These are phyloP conservation scores for Lordiphosa collinella DNA, from an alignment of 1,140 invertebrate genomes.

Conservation along the genomic window DNA sequence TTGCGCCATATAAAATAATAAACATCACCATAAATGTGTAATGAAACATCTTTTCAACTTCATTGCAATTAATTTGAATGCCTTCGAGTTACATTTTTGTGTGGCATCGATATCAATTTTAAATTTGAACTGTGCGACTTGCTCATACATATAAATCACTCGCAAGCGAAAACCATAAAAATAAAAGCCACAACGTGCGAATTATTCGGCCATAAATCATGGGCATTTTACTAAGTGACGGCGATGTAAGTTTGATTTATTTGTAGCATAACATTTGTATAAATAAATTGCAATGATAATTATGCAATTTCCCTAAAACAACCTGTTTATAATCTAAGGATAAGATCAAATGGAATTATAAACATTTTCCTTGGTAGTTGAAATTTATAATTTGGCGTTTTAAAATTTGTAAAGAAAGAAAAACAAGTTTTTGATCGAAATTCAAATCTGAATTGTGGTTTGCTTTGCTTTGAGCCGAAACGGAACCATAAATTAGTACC, in stretches of 20 bases:
- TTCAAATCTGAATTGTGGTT: too few species aligned
- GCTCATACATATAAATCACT: slow-evolving; percentile 30
- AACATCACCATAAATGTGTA: slow-evolving; percentile 40
- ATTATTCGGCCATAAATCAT: slow-evolving; percentile 53
- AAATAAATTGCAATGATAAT: not conserved
- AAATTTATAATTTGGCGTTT: too few species aligned
- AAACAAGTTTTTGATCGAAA: too few species aligned
- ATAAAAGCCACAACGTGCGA: slow-evolving; percentile 24
- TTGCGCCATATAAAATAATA: slow-evolving; percentile 50
- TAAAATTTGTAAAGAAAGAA: too few species aligned
- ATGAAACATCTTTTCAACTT: slow-evolving; percentile 32
- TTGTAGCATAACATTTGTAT: slow-evolving; percentile 1
- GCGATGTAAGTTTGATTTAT: slow-evolving; percentile 67
- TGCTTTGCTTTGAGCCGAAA: too few species aligned
- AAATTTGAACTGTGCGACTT: slow-evolving; percentile 29
- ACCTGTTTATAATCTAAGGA: too few species aligned
- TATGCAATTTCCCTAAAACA: not conserved
- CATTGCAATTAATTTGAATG: slow-evolving; percentile 52
- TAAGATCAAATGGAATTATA: too few species aligned
- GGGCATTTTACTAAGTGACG: slow-evolving; percentile 74
- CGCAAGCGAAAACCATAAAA: slow-evolving; percentile 19
- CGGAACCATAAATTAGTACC: too few species aligned
- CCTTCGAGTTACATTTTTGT: slow-evolving; percentile 24
- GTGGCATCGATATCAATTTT: slow-evolving; percentile 9
- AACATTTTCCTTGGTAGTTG: too few species aligned